A percentile compares a stretch with the other conserved stretches of the same genome.
Conservation (phyloP, 1,140 invertebrate species). For the Microplitis mediator region DNA sequence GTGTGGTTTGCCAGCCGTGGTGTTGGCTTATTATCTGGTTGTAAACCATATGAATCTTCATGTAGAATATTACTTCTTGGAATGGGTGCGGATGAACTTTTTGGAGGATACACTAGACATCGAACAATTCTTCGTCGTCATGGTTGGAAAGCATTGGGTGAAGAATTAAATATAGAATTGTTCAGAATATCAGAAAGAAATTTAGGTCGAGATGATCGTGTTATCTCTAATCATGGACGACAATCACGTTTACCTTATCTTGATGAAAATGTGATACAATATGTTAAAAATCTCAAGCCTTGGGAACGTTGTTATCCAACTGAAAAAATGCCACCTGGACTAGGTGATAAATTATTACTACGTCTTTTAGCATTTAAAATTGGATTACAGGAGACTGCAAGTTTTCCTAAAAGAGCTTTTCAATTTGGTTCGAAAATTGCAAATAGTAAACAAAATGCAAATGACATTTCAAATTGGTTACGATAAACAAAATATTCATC, state of each 20-base stretch:
- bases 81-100: conserved; percentile 95
- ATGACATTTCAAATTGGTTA: conserved; percentile 70
- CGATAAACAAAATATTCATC: conserved; percentile 24
- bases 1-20: conserved; percentile 93
- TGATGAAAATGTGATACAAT: conserved; percentile 86
- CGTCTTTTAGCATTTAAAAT: conserved; percentile 77
- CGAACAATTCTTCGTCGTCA: conserved; percentile 71
- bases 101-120: conserved; percentile 93
- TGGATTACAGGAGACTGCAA: conserved; percentile 70
- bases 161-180: conserved; percentile 80
- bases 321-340: conserved; percentile 70
- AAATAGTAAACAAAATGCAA: conserved; percentile 88
- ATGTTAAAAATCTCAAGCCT: conserved; percentile 72
- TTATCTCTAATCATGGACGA: conserved; percentile 78
- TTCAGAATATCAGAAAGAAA: conserved; percentile 88
- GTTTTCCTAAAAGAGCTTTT: conserved; percentile 88
- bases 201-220: conserved; percentile 91
- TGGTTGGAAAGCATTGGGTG: conserved; percentile 71
- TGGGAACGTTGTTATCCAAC: conserved; percentile 77
- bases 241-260: conserved; percentile 90
- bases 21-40: conserved; percentile 59
- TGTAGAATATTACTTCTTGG: conserved; percentile 85
- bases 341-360: conserved; percentile 94
- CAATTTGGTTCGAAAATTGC: conserved; percentile 98
- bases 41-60: conserved; percentile 65